Base-by-base conservation (phyloP, 2,888 invertebrate species). In the Cephonodes hylas region DNA sequence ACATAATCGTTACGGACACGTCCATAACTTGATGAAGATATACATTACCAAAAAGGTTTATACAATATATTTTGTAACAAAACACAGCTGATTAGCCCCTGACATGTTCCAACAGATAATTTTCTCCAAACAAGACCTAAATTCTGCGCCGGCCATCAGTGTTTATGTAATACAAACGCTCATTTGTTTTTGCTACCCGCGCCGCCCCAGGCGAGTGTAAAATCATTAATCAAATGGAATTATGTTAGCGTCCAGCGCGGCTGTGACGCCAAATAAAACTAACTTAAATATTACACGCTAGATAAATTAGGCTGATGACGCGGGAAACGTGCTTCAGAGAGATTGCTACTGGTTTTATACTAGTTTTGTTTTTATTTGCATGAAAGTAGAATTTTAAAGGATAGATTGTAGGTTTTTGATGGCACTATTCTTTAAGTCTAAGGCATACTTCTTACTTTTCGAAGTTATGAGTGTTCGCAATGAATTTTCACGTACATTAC, bases 241-340 rank as follows among this genome's bases (percentile, higher is more conserved):
- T 46, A 46, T 46, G 46, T 13, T 6, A n/a, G 46, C 46, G 25
- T 25, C 23, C 45, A 2, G 1, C 42, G 46, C 23, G 25, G n/a
- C n/a, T 46, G 46, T 23, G 46, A 46, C 46, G 46, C 13, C 46
- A 46, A 46, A 46, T 46, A 46, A 46, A 46, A 46, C 46, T 46
- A 38, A 38, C 38, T 38, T 38, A 46, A 46, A 46, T 23, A 42
- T 42, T 42, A 42, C 42, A 46, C 46, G 46, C 13, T 25, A 23
- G 23, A 46, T 46, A 46, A n/a, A 46, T 46, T 46, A n/a, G n/a
- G n/a, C n/a, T n/a, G n/a, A n/a, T 3, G 6, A n/a, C 13, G n/a
- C n/a, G 3, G 38, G 45, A 23, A 4, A 8, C n/a, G 46, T 25
- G n/a, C 18, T 20, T 2, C 42, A n/a, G n/a, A 15, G 15, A 42